These are phyloP conservation scores for Porites australiensis DNA, from an alignment of 64 coral and sea anemone species.

Conservation along the genomic window DNA sequence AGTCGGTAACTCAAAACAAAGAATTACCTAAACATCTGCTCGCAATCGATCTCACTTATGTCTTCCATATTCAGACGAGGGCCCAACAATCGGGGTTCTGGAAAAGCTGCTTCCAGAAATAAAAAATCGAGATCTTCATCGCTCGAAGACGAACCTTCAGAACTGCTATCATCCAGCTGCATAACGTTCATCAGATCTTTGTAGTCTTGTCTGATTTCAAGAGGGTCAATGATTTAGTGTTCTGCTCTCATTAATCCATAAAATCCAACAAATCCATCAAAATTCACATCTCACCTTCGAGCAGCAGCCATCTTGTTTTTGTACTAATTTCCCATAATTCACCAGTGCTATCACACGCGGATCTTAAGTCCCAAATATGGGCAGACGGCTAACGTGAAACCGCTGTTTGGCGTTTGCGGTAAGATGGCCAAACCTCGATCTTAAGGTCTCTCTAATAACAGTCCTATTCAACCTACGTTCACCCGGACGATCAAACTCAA, in stretches of 20 bases:
- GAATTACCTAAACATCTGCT: slow-evolving; percentile 57
- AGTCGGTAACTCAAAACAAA: slow-evolving; percentile 29
- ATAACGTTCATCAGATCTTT: slow-evolving; percentile 32
- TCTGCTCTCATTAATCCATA: slow-evolving; percentile 26
- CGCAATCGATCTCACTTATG: slow-evolving; percentile 27
- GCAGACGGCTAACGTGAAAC: too few species aligned
- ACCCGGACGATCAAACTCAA: too few species aligned
- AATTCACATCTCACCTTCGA: slow-evolving; percentile 28
- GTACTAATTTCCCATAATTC: too few species aligned
- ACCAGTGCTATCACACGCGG: neutral
- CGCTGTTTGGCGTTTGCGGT: neutral
- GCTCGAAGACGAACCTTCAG: slow-evolving; percentile 22
- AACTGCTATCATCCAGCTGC: slow-evolving; percentile 46
- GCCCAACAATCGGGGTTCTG: slow-evolving; percentile 28
- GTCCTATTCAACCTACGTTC: too few species aligned
- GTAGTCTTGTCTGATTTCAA: slow-evolving; percentile 47
- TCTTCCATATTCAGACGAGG: slow-evolving; percentile 34
- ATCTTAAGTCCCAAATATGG: slow-evolving; percentile 47
- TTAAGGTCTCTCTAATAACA: too few species aligned
- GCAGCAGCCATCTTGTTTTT: slow-evolving; percentile 49
- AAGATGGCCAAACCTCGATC: neutral
- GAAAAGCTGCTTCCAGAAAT: slow-evolving; percentile 31
- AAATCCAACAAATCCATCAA: slow-evolving; percentile 31
- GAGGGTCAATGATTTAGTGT: slow-evolving; percentile 30
- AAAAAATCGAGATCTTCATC: slow-evolving; percentile 18